A percentile compares a stretch with the other conserved stretches of the same genome.
Evolutionary conservation across 2,113 vertebrate genomes (phyloP).

Genomic region (Crotalus tigris): DNA sequence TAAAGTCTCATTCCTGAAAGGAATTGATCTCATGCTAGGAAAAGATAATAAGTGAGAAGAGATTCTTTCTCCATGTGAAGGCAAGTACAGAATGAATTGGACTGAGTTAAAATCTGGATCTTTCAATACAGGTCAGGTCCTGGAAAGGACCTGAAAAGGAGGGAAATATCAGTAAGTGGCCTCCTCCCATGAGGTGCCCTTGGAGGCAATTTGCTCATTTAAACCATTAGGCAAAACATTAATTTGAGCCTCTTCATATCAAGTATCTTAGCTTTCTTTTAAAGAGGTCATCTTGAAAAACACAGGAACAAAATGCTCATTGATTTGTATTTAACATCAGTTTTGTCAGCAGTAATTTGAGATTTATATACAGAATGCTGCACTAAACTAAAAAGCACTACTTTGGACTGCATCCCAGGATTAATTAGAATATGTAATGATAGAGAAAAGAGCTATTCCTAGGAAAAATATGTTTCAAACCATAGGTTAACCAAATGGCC

Average conservation of each 20-base stretch:
- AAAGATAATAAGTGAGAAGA: background rate
- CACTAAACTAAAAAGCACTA: conserved; percentile 39
- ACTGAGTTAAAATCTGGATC: background rate
- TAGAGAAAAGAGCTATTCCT: background rate
- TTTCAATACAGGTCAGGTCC: background rate
- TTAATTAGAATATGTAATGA: conserved; percentile 41
- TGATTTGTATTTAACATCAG: conserved; percentile 50
- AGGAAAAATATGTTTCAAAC: background rate
- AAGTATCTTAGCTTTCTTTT: conserved; percentile 37
- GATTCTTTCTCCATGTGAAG: background rate
- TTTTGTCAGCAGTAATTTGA: conserved; percentile 61
- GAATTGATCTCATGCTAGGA: background rate
- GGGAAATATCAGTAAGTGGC: background rate
- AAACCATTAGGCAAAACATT: background rate
- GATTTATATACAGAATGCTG: conserved; percentile 47
- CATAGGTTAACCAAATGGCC: background rate
- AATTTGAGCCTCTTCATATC: conserved; percentile 16
- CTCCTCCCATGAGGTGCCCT: background rate
- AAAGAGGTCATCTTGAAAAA: conserved; percentile 46
- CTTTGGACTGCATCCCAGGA: conserved; percentile 49
- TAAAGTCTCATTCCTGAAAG: background rate
- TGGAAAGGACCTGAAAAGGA: background rate
- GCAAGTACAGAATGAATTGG: background rate
- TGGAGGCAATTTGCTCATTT: background rate
- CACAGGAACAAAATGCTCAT: conserved; percentile 41